phyloP scores from a whole-genome alignment of 2,888 invertebrate species.

The Synergus japonicus region DNA sequence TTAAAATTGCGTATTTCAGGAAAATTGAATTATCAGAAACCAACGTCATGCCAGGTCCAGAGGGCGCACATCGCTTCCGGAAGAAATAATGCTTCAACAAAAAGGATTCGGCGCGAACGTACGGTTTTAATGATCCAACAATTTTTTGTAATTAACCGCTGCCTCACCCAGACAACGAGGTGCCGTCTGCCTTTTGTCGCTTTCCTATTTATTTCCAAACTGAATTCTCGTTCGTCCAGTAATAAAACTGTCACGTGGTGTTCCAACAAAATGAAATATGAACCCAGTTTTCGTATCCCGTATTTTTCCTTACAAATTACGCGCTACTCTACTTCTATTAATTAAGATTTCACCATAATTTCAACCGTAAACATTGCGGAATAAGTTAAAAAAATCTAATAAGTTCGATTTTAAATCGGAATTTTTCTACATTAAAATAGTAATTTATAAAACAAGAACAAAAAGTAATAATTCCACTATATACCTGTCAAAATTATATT shows the following conservation, averaged over 20 bases:
- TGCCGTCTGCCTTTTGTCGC: conserved; percentile 31
- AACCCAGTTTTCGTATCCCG: not conserved
- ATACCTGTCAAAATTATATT: too few species aligned
- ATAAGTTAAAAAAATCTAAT: too few species aligned
- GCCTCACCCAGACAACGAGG: conserved; percentile 28
- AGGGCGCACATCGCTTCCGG: not conserved
- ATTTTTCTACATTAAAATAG: too few species aligned
- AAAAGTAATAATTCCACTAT: too few species aligned
- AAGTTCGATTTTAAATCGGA: too few species aligned
- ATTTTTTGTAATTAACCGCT: conserved; percentile 55
- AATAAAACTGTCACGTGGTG: conserved; percentile 33
- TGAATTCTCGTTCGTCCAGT: conserved; percentile 5
- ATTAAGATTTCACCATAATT: not conserved
- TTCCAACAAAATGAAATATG: conserved; percentile 40
- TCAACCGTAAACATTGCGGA: not conserved
- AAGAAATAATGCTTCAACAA: conserved; percentile 42
- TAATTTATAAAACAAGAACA: too few species aligned
- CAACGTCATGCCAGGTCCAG: conserved; percentile 1
- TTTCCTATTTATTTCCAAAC: conserved; percentile 35
- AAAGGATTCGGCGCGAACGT: conserved; percentile 42
- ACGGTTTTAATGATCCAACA: conserved; percentile 56
- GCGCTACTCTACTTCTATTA: not conserved
- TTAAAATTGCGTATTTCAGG: conserved; percentile 36
- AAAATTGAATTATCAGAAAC: conserved; percentile 30
- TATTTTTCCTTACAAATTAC: not conserved